These are phyloP conservation scores for Polyommatus iphigenia DNA, from an alignment of 2,888 invertebrate species.

Conservation along the genomic window DNA sequence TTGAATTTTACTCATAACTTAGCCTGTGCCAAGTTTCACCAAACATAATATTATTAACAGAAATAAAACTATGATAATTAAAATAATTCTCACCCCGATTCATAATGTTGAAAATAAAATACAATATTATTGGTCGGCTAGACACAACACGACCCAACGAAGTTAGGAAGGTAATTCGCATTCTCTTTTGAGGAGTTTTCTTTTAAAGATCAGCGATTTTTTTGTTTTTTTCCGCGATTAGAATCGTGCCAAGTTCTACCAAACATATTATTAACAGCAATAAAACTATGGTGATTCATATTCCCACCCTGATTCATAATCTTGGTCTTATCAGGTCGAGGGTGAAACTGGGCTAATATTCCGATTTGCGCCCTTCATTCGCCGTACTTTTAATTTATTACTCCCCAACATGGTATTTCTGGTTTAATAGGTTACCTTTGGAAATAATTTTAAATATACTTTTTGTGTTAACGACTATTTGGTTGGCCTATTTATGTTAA, in stretches of 20 bases:
- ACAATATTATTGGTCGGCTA: too few species aligned
- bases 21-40: not conserved
- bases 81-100: not conserved
- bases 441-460: not conserved
- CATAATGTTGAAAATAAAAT: not conserved
- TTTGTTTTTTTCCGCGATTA: too few species aligned
- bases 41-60: not conserved
- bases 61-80: not conserved
- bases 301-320: not conserved
- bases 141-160: not conserved
- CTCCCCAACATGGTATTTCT: not conserved
- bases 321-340: constrained; percentile 64
- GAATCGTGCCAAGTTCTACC: not conserved
- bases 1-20: too few species aligned
- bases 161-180: not conserved
- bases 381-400: constrained; percentile 22
- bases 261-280: not conserved
- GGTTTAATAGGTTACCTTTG: constrained; percentile 12
- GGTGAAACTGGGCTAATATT: constrained; percentile 67
- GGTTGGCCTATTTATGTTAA: not conserved
- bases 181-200: too few species aligned
- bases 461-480: not conserved
- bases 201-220: too few species aligned
- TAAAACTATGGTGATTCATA: constrained; percentile 14
- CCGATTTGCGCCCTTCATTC: constrained; percentile 26